Conservation (phyloP, 2,888 invertebrate species). For the Tinea trinotella region DNA sequence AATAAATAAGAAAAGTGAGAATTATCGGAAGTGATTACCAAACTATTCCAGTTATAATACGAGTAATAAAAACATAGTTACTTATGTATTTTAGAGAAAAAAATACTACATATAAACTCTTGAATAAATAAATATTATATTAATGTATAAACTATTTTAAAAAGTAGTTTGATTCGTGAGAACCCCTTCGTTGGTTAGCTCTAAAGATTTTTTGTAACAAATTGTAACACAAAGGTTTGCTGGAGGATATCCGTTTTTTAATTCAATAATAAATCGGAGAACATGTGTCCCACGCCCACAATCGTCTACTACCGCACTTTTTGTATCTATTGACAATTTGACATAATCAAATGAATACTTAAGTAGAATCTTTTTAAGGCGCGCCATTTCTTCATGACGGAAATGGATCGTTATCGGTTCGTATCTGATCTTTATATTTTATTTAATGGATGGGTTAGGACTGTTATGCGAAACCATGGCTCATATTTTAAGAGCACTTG, state of each 20-base stretch:
- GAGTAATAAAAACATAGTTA: too few relatives aligned
- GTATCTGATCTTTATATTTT: not conserved
- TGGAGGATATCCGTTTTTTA: conserved; percentile 58
- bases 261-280: conserved; percentile 26
- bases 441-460: conserved; percentile 13
- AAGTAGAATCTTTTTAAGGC: conserved; percentile 5
- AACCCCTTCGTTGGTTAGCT: not conserved
- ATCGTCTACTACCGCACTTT: conserved; percentile 11
- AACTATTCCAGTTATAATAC: too few relatives aligned
- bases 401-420: conserved; percentile 41
- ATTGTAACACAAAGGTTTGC: conserved; percentile 32
- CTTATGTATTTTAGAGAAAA: too few relatives aligned
- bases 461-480: not conserved
- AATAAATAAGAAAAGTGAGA: too few relatives aligned
- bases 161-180: not conserved
- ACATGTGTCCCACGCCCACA: conserved; percentile 46
- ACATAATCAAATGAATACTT: conserved; percentile 35
- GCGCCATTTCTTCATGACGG: conserved; percentile 25
- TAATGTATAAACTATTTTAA: not conserved
- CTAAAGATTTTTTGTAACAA: conserved; percentile 18
- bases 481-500: not conserved
- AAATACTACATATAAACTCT: conserved; percentile 34
- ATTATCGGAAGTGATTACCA: too few relatives aligned
- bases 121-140: conserved; percentile 33
- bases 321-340: conserved; percentile 29